Percentiles rank a stretch among this genome's conserved stretches.
phyloP scores from a whole-genome alignment of 2,888 invertebrate genomes.

The Homarus gammarus region DNA sequence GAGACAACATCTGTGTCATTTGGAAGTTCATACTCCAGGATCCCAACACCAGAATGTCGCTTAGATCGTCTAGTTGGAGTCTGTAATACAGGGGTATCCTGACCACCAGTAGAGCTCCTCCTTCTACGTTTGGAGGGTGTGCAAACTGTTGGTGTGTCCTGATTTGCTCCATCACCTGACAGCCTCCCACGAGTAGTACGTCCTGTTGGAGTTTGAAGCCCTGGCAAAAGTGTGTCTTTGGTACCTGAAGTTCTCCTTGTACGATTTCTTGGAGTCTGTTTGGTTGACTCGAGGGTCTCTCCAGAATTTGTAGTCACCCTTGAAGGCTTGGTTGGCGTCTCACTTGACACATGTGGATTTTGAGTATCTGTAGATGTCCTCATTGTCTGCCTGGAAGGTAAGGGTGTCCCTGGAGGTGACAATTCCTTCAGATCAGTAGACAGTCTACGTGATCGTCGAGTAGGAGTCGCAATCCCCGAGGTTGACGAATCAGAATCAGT shows the following conservation, averaged over 20 bases:
- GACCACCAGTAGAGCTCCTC: not conserved
- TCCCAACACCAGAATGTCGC: not conserved
- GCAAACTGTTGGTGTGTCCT: not conserved
- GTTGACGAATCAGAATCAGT: not conserved
- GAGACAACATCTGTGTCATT: not conserved
- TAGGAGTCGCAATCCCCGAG: not conserved
- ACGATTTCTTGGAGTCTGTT: not conserved
- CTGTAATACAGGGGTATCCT: not conserved
- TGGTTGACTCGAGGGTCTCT: too few species aligned
- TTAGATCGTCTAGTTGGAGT: constrained; percentile 16
- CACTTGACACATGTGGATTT: not conserved
- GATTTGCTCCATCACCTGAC: not conserved
- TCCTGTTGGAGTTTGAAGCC: not conserved
- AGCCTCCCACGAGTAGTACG: not conserved
- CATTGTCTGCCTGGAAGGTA: not conserved
- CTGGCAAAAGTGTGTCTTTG: not conserved
- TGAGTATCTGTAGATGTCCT: not conserved
- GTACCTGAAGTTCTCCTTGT: not conserved
- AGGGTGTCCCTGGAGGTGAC: not conserved
- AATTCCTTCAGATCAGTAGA: not conserved
- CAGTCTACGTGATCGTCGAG: not conserved
- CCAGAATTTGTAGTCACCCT: not conserved
- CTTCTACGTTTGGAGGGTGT: not conserved
- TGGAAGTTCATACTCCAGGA: not conserved
- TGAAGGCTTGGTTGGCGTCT: not conserved